Evolutionary conservation across 37 sponge, comb jelly and placozoan genomes (phyloP).

Genomic region (Beroe ovata): DNA sequence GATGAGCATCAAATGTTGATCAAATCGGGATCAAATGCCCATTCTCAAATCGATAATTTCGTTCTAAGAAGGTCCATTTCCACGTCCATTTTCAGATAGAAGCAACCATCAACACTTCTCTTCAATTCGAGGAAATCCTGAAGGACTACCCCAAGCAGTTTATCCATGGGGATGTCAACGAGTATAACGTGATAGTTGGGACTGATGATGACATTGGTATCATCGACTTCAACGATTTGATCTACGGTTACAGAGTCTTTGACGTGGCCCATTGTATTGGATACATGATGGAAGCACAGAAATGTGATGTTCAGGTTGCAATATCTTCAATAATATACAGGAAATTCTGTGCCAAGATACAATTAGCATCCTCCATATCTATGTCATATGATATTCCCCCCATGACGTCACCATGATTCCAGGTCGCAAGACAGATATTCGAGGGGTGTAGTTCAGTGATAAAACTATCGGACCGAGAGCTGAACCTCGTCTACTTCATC

Average conservation of each 20-base stretch:
- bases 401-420: neutral
- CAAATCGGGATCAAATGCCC: too few species aligned
- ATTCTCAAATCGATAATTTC: too few species aligned
- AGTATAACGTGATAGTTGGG: constrained; percentile 38
- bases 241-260: neutral
- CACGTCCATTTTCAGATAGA: neutral
- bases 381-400: too few species aligned
- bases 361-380: too few species aligned
- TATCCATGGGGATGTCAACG: constrained; percentile 34
- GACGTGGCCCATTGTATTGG: constrained; percentile 38
- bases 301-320: neutral
- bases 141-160: constrained; percentile 14
- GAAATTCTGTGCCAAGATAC: too few species aligned
- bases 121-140: neutral
- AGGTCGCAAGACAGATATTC: neutral
- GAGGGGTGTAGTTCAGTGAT: constrained; percentile 25
- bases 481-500: neutral
- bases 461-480: neutral
- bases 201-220: neutral
- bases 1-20: too few species aligned
- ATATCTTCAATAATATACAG: too few species aligned
- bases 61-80: too few species aligned
- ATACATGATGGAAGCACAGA: constrained; percentile 30
- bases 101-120: neutral
- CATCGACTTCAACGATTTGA: constrained; percentile 59